Percentiles rank a stretch among this genome's conserved stretches.
phyloP scores from a whole-genome alignment of 2,888 invertebrate species.

The Pteria penguin region DNA sequence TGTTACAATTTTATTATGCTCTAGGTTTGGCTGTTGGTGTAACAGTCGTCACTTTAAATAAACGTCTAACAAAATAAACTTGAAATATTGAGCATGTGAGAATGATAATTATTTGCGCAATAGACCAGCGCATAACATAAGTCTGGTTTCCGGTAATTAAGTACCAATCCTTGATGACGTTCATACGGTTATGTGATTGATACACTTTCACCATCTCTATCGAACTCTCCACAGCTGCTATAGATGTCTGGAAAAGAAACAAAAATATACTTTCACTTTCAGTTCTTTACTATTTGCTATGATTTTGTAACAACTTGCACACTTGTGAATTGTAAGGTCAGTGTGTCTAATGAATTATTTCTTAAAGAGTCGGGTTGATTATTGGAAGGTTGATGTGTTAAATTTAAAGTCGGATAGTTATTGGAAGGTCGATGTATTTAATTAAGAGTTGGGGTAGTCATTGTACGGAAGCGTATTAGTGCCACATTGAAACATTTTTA shows the following conservation, averaged over 20 bases:
- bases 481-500: too few species aligned
- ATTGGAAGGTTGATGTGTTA: too few species aligned
- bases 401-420: too few species aligned
- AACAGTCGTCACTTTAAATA: conserved; percentile 88
- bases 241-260: conserved; percentile 53
- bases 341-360: too few species aligned
- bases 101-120: conserved; percentile 91
- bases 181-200: conserved; percentile 63
- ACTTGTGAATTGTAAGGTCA: too few species aligned
- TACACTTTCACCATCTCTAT: conserved; percentile 54
- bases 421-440: too few species aligned
- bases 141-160: conserved; percentile 59
- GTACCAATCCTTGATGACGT: conserved; percentile 70
- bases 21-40: conserved; percentile 63
- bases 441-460: too few species aligned
- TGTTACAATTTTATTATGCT: background rate
- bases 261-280: too few species aligned
- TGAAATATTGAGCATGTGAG: conserved; percentile 88
- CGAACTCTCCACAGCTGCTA: conserved; percentile 61
- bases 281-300: too few species aligned
- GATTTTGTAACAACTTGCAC: too few species aligned
- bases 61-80: conserved; percentile 92
- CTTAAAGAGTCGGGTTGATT: too few species aligned
- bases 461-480: too few species aligned
- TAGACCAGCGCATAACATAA: conserved; percentile 90